Evolutionary conservation across 35 echinoderm and acorn worm species (phyloP).

Genomic region (Ophioderma brevispina): DNA sequence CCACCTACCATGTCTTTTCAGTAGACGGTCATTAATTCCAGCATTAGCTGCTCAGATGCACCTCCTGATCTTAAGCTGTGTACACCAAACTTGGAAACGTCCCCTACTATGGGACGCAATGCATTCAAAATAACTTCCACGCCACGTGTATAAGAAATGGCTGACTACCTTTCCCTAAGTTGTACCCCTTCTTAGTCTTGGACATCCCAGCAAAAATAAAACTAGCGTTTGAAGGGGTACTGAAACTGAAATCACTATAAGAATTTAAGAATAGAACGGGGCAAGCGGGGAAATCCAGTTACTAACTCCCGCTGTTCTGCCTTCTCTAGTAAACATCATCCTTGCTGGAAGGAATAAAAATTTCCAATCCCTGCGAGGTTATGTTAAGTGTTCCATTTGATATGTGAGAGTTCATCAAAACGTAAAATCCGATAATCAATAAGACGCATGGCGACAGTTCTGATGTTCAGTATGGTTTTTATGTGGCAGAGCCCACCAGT

Average conservation of each 20-base stretch:
- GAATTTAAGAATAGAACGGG: background rate
- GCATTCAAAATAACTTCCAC: background rate
- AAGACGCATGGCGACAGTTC: background rate
- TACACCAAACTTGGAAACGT: constrained; percentile 14
- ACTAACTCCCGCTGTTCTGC: background rate
- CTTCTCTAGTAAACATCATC: background rate
- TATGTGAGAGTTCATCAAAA: background rate
- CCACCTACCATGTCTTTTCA: background rate
- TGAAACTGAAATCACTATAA: background rate
- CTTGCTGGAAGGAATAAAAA: background rate
- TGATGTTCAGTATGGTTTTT: background rate
- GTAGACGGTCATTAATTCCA: background rate
- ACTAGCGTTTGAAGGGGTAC: background rate
- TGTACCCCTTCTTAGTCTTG: background rate
- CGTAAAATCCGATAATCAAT: background rate
- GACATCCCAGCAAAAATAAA: constrained; percentile 7
- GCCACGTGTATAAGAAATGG: background rate
- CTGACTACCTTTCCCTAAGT: constrained; percentile 12
- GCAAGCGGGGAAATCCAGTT: background rate
- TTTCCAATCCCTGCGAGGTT: background rate
- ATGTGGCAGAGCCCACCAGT: too few species aligned
- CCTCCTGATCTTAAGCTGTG: background rate
- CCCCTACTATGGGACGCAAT: background rate
- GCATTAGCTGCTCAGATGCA: background rate
- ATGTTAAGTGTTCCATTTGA: background rate